Conservation (phyloP, 2,888 invertebrate genomes). For the Megalurothrips usitatus region DNA sequence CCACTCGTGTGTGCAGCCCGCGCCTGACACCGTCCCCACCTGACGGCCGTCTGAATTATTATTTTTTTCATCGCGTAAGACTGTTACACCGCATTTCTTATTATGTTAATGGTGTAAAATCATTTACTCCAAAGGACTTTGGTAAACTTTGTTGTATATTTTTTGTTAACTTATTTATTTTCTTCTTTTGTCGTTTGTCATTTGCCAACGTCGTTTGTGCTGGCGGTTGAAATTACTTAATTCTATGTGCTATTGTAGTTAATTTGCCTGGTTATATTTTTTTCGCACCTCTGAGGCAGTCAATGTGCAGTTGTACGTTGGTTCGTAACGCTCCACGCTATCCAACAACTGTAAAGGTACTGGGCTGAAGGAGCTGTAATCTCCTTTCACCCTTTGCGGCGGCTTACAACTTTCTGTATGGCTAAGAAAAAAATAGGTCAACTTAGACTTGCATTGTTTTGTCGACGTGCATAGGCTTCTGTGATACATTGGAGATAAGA, state of each 20-base stretch:
- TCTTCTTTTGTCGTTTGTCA: slow-evolving; percentile 10
- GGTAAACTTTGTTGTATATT: slow-evolving; percentile 23
- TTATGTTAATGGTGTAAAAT: slow-evolving; percentile 16
- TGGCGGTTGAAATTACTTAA: slow-evolving; percentile 17
- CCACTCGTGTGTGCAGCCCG: too few relatives aligned
- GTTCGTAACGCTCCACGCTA: slow-evolving; percentile 7
- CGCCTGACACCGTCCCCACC: background rate
- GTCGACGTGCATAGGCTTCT: slow-evolving; percentile 24
- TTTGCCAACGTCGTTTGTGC: background rate
- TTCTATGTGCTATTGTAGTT: slow-evolving; percentile 26
- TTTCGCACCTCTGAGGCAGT: background rate
- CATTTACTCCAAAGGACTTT: slow-evolving; percentile 17
- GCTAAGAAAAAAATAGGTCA: slow-evolving; percentile 23
- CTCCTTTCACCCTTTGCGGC: background rate
- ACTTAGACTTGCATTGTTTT: slow-evolving; percentile 23
- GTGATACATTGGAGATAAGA: slow-evolving; percentile 26
- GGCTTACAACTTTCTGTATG: slow-evolving; percentile 10
- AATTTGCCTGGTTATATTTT: background rate
- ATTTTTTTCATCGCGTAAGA: slow-evolving; percentile 17
- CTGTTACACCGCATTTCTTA: background rate
- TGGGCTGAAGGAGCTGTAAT: slow-evolving; percentile 1
- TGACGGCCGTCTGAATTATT: background rate
- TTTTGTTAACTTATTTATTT: slow-evolving; percentile 26
- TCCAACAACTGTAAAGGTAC: slow-evolving; percentile 1
- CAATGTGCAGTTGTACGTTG: slow-evolving; percentile 22